Conservation (phyloP, 30 jellyfish, hydroid and myxozoan genomes). For the Hydractinia symbiolongicarpus region DNA sequence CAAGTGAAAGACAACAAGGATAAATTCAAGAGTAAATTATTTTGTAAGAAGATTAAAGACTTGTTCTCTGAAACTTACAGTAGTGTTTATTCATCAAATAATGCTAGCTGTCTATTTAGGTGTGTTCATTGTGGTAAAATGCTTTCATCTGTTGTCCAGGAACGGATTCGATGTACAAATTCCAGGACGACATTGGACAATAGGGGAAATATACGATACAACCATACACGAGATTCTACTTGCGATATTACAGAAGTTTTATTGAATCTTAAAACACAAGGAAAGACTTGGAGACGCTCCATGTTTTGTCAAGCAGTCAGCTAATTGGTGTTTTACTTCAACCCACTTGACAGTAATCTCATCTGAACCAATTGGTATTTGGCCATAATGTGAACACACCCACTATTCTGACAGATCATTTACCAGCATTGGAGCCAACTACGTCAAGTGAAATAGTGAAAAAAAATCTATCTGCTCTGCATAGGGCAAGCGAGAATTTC, state of each 20-base stretch:
- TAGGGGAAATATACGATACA: conserved; percentile 65
- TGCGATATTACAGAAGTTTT: conserved; percentile 76
- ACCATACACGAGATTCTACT: conserved; percentile 55
- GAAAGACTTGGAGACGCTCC: conserved; percentile 80
- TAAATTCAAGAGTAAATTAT: conserved; percentile 73
- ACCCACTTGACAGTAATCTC: too few species aligned
- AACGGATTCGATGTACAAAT: conserved; percentile 44
- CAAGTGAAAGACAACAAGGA: conserved; percentile 68
- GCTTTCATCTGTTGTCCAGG: conserved; percentile 37
- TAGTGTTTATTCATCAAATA: conserved; percentile 53
- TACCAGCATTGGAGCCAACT: too few species aligned
- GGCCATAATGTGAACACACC: too few species aligned
- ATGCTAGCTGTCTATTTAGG: conserved; percentile 65
- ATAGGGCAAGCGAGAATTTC: too few species aligned
- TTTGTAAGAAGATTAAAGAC: conserved; percentile 63
- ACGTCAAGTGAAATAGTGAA: too few species aligned
- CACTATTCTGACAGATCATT: too few species aligned
- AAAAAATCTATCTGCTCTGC: too few species aligned
- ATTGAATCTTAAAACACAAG: conserved; percentile 31
- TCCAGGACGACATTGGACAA: conserved; percentile 50
- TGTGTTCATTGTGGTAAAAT: conserved; percentile 69
- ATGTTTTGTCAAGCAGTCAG: too few species aligned
- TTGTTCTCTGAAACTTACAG: conserved; percentile 47
- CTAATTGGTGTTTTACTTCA: too few species aligned
- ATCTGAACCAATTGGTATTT: too few species aligned